Base-by-base conservation (phyloP, 2,113 vertebrate species). In the Oenanthe melanoleuca region DNA sequence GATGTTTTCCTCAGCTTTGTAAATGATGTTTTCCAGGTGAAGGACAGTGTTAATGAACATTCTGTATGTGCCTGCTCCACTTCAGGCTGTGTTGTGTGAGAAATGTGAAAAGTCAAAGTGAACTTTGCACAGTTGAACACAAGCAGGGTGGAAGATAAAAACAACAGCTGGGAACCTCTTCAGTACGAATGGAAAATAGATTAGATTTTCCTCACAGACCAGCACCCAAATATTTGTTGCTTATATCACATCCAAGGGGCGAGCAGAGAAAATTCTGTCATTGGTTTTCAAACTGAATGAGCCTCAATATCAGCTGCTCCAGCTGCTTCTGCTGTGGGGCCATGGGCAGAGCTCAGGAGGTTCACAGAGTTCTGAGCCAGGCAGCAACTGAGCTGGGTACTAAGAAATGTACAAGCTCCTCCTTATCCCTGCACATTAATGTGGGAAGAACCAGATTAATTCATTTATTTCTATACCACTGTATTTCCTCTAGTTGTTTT, bases 1-100 rank as follows among this genome's bases (percentile, higher is more conserved):
- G 59, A 61, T 79, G 85, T 78, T 91, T 84, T 79, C 63, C 52
- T 71, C 61, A 47, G 83, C 53, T 92, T 92, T 96, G 95, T 94
- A 95, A 97, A 97, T 95, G 64, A 94, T 86, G 63, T 92, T 96
- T 93, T 95, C 95, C 84, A 60, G 83, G 75, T 97, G 96, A 96
- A 97, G 96, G 97, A 97, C 88, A 53, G 60, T 92, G 83, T 93
- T 97, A 92, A 96, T 96, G 82, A 89, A 42, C 53, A 73, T 92
- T 93, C 77, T 85, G 84, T 69, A 67, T 85, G 52, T 64, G 60
- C 67, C 70, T 74, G 67, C 63, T 95, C 64, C 91, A 70, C 59
- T 95, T 95, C 90, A 96, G 84, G 49, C 75, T 47, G 19, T 80
- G 53, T 42, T 93, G 82, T 88, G 86, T 81, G 93, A 78, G 72